Conservation (phyloP, 30 jellyfish, hydroid and myxozoan genomes). For the Clytia hemisphaerica region DNA sequence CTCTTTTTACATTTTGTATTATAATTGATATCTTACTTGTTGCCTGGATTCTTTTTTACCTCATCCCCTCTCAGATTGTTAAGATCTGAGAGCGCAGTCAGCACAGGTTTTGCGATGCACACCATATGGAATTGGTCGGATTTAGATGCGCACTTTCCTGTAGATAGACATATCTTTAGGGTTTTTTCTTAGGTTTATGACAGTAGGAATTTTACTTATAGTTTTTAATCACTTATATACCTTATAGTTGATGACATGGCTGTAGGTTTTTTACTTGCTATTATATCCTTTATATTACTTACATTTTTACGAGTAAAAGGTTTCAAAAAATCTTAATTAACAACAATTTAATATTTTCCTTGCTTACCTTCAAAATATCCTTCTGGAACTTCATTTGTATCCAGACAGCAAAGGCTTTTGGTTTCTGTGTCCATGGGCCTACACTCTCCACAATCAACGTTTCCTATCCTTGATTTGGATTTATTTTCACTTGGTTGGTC, state of each 20-base stretch:
- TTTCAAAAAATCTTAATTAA: too few species aligned
- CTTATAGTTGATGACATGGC: too few species aligned
- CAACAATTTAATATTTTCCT: background rate
- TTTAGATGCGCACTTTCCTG: conserved; percentile 15
- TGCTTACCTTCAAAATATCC: conserved; percentile 2
- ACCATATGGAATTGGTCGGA: conserved; percentile 10
- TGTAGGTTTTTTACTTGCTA: background rate
- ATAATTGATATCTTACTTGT: too few species aligned
- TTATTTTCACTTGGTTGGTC: too few species aligned
- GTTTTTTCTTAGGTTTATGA: too few species aligned
- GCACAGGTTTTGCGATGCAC: conserved; percentile 15
- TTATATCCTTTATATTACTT: too few species aligned
- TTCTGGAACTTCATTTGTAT: conserved; percentile 10
- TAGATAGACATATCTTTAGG: too few species aligned
- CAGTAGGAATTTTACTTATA: too few species aligned
- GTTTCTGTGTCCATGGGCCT: conserved; percentile 23
- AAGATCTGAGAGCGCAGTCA: conserved; percentile 27
- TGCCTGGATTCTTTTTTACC: background rate
- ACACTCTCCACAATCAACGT: conserved; percentile 8
- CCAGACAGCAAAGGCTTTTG: conserved; percentile 21
- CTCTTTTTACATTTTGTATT: too few species aligned
- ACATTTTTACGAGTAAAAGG: too few species aligned
- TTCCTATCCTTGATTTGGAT: conserved; percentile 23
- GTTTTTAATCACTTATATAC: too few species aligned
- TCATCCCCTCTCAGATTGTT: conserved; percentile 26